A percentile compares a stretch with the other conserved stretches of the same genome.
phyloP scores from a whole-genome alignment of 2,888 invertebrate genomes.

The Xestia c-nigrum region DNA sequence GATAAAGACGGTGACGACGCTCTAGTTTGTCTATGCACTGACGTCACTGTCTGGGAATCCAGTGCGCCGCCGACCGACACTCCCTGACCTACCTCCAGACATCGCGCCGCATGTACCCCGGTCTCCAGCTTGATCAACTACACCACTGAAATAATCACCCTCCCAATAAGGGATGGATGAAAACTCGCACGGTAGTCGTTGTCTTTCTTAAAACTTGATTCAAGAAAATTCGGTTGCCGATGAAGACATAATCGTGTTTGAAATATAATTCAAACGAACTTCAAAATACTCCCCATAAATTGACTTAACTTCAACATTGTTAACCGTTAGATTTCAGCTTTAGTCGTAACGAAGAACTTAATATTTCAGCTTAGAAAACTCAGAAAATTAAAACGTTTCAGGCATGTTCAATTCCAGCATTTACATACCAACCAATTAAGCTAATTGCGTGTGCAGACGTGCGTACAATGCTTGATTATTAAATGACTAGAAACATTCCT shows the following conservation, averaged over 20 bases:
- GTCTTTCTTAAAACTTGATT: background rate
- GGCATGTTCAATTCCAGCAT: conserved; percentile 36
- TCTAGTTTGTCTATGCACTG: conserved; percentile 88
- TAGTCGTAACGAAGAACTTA: background rate
- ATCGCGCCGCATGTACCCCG: conserved; percentile 69
- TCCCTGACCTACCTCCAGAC: conserved; percentile 89
- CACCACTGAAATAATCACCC: conserved; percentile 30
- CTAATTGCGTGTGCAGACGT: conserved; percentile 39
- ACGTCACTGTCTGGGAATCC: conserved; percentile 90
- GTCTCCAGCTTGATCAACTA: conserved; percentile 61
- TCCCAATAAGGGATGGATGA: conserved; percentile 1
- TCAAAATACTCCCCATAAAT: background rate
- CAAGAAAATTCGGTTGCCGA: background rate
- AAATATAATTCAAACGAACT: background rate
- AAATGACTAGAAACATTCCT: conserved; percentile 47
- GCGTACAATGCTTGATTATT: conserved; percentile 35
- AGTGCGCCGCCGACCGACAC: conserved; percentile 79
- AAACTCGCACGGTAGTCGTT: background rate
- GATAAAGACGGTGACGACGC: conserved; percentile 86
- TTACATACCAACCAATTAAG: conserved; percentile 41
- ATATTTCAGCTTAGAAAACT: background rate
- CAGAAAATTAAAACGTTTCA: conserved; percentile 28
- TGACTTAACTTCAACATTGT: background rate
- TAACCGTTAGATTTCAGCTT: background rate
- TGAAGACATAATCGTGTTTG: background rate